phyloP scores from a whole-genome alignment of 2,797 vertebrate genomes.

The Borostomias antarcticus region DNA sequence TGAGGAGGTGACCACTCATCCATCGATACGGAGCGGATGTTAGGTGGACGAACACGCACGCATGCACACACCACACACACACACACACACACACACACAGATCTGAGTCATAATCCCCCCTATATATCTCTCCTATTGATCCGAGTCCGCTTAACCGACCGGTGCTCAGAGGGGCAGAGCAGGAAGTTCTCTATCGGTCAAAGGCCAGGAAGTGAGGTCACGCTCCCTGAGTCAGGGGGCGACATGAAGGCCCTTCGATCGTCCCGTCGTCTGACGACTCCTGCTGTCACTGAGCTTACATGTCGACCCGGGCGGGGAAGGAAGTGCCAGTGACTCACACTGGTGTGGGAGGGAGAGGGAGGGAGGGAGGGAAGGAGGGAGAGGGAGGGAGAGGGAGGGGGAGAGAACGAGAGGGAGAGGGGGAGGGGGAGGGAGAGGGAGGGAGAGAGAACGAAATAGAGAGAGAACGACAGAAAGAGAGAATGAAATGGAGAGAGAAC shows the following conservation, averaged over 20 bases:
- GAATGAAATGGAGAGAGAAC: too few relatives aligned
- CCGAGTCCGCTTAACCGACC: not conserved
- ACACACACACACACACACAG: not conserved
- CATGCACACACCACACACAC: not conserved
- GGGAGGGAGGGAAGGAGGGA: too few relatives aligned
- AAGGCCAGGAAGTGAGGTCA: not conserved
- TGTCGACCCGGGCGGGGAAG: not conserved
- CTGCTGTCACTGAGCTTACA: not conserved
- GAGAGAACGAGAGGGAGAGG: too few relatives aligned
- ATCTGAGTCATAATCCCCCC: not conserved
- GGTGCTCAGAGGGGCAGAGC: not conserved
- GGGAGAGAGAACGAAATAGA: too few relatives aligned
- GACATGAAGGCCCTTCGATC: not conserved
- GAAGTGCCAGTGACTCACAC: not conserved
- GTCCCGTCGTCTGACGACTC: not conserved
- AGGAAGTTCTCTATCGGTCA: not conserved
- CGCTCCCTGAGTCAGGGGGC: not conserved
- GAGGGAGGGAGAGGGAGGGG: too few relatives aligned
- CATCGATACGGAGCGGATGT: too few relatives aligned
- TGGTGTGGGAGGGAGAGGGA: too few relatives aligned
- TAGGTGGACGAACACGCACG: not conserved
- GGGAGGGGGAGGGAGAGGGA: too few relatives aligned
- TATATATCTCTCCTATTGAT: not conserved
- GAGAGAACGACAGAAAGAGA: too few relatives aligned
- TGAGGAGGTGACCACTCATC: too few relatives aligned